Conservation (phyloP, 2,113 vertebrate genomes). For the Nyctibius bracteatus region DNA sequence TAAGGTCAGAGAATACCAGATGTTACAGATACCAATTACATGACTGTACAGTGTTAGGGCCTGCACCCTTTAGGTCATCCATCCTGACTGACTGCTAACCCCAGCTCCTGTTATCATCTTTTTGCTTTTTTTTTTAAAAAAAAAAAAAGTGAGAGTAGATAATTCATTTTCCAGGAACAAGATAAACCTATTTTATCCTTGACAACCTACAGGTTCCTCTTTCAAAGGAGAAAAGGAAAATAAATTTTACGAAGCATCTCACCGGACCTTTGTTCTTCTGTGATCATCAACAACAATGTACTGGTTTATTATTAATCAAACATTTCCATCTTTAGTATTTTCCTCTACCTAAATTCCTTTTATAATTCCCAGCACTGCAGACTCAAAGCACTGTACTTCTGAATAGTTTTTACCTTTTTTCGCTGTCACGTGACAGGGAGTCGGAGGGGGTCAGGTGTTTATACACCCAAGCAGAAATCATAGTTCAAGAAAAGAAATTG, state of each 20-base stretch:
- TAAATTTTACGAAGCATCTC: not conserved
- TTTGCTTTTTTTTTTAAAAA: not conserved
- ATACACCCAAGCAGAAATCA: not conserved
- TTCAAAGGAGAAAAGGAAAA: not conserved
- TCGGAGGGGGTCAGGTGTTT: not conserved
- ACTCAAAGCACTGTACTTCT: not conserved
- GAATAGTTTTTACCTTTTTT: not conserved
- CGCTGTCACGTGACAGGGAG: not conserved
- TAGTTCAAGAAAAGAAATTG: slow-evolving; percentile 14
- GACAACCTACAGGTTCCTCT: not conserved
- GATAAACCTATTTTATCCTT: not conserved
- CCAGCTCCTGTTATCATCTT: not conserved
- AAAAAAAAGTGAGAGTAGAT: not conserved
- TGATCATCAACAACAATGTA: not conserved
- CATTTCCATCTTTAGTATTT: not conserved
- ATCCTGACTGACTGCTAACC: not conserved
- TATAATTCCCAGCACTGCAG: not conserved
- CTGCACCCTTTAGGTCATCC: not conserved
- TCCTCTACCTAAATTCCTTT: not conserved
- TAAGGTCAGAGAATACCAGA: not conserved
- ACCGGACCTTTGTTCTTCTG: not conserved
- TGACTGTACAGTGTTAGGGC: not conserved
- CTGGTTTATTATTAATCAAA: not conserved
- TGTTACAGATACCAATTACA: not conserved
- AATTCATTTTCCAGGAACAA: not conserved